phyloP scores from a whole-genome alignment of 2,113 vertebrate genomes.

The Seriola dumerili region DNA sequence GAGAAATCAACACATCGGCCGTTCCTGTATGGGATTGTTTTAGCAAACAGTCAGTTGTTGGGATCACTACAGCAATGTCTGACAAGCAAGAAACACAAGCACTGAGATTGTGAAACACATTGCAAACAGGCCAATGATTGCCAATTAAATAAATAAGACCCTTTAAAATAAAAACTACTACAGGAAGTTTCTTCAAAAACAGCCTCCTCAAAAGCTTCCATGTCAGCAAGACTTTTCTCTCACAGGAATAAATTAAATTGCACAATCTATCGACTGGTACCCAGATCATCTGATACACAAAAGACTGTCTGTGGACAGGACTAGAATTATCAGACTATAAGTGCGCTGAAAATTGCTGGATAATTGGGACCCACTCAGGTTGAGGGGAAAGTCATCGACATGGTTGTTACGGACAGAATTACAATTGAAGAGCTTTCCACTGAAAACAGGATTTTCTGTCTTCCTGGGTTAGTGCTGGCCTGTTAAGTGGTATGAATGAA shows the following conservation, averaged over 20 bases:
- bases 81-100: neutral
- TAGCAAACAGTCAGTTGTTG: neutral
- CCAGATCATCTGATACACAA: slow-evolving; percentile 37
- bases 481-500: slow-evolving; percentile 35
- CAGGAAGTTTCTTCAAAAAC: neutral
- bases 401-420: slow-evolving; percentile 56
- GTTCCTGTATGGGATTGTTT: too few relatives aligned
- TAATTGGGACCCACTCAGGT: slow-evolving; percentile 62
- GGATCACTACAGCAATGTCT: neutral
- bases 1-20: too few relatives aligned
- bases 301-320: slow-evolving; percentile 34
- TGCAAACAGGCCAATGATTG: neutral
- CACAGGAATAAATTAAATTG: slow-evolving; percentile 3
- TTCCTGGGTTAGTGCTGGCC: neutral
- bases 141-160: neutral
- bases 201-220: neutral
- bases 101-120: neutral
- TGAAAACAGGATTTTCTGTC: slow-evolving; percentile 44
- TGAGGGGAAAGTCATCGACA: slow-evolving; percentile 64
- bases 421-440: slow-evolving; percentile 48
- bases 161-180: neutral
- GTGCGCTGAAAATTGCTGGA: slow-evolving; percentile 58
- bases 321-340: slow-evolving; percentile 54
- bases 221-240: neutral
- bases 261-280: neutral